Evolutionary conservation across 2,113 vertebrate genomes (phyloP).

Genomic region (Aplodontia rufa): DNA sequence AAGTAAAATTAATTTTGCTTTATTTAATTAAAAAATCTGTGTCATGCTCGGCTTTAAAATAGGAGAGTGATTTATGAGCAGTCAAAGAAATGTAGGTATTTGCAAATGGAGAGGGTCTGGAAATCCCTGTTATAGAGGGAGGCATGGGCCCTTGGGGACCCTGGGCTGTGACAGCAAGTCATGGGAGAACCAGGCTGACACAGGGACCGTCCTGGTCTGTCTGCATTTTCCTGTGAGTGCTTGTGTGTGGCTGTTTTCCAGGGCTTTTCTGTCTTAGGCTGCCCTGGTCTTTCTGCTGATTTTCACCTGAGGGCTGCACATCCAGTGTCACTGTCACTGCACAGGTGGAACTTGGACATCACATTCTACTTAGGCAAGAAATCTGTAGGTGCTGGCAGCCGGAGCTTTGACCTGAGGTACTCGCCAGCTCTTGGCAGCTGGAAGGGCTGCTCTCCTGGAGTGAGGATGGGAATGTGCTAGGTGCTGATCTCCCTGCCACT

Average conservation of each 20-base stretch:
- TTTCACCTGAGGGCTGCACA: neutral
- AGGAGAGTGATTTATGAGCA: neutral
- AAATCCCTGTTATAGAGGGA: too few relatives aligned
- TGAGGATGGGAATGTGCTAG: neutral
- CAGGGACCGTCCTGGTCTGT: fast-evolving
- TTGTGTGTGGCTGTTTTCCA: neutral
- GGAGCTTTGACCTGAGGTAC: neutral
- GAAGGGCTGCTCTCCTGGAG: neutral
- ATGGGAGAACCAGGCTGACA: fast-evolving
- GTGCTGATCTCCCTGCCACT: neutral
- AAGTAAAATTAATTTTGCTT: slow-evolving; percentile 28
- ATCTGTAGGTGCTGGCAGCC: fast-evolving
- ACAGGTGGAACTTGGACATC: fast-evolving
- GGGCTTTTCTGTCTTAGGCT: neutral
- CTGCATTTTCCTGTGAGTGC: neutral
- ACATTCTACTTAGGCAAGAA: neutral
- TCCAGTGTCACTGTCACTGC: fast-evolving
- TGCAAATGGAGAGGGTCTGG: neutral
- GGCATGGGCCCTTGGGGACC: fast-evolving
- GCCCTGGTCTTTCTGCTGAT: neutral
- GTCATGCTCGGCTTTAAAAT: neutral
- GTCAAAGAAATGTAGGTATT: neutral
- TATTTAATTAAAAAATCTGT: slow-evolving; percentile 57
- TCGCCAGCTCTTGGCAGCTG: neutral
- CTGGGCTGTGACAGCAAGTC: fast-evolving